phyloP scores from a whole-genome alignment of 2,113 vertebrate genomes.

The Oryzias curvinotus region DNA sequence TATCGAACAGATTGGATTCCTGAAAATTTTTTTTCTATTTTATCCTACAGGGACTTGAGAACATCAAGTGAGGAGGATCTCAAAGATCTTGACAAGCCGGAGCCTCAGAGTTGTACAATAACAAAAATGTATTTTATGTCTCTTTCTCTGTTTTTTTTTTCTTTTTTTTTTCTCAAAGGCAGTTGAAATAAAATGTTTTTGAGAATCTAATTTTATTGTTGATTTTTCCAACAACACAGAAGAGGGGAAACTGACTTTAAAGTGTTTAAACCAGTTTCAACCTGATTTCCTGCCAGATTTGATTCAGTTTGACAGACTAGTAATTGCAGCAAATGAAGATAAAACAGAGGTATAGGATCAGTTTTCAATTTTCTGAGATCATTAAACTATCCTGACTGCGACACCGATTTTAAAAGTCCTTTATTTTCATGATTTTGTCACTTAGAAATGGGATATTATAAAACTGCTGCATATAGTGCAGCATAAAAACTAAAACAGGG shows the following conservation, averaged over 20 bases:
- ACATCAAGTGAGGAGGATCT: conserved; percentile 81
- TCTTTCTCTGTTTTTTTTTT: conserved; percentile 21
- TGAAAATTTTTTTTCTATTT: not conserved
- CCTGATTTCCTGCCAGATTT: too few relatives aligned
- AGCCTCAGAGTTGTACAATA: conserved; percentile 48
- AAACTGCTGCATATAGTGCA: too few relatives aligned
- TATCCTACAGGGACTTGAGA: conserved; percentile 88
- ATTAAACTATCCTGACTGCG: too few relatives aligned
- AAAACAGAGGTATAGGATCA: too few relatives aligned
- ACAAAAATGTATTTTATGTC: conserved; percentile 32
- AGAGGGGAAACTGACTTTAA: not conserved
- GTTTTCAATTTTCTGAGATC: too few relatives aligned
- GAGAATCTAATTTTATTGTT: not conserved
- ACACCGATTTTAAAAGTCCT: too few relatives aligned
- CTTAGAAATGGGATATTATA: too few relatives aligned
- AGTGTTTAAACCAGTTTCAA: too few relatives aligned
- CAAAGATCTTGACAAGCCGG: not conserved
- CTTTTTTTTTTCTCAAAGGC: conserved; percentile 21
- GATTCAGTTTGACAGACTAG: too few relatives aligned
- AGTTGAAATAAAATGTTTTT: conserved; percentile 27
- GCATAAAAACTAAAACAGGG: too few relatives aligned
- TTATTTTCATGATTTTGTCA: too few relatives aligned
- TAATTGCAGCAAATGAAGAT: too few relatives aligned
- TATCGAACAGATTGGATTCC: not conserved
- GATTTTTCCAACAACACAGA: not conserved